Evolutionary conservation across 2,113 vertebrate species (phyloP).

Genomic region (Brachyistius frenatus): DNA sequence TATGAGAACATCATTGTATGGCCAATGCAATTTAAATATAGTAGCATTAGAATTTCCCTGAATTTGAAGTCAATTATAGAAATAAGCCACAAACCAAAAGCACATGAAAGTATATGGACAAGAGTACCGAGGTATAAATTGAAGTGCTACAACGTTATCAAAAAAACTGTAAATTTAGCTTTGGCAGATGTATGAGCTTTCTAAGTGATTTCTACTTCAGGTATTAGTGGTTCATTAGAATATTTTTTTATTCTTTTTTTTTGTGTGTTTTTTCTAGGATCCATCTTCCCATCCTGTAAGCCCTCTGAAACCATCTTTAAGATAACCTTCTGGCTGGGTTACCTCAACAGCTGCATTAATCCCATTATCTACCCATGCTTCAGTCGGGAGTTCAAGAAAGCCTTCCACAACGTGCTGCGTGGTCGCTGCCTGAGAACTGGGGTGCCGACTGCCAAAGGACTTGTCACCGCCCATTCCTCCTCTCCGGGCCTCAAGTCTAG

Average conservation of each 20-base stretch:
- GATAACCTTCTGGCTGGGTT: constrained; percentile 98
- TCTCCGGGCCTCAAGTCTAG: constrained; percentile 21
- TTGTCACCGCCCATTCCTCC: background rate
- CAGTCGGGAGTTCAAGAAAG: constrained; percentile 96
- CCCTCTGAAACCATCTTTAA: constrained; percentile 95
- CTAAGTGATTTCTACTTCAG: background rate
- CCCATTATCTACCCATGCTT: constrained; percentile 97
- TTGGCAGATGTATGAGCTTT: background rate
- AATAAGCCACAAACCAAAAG: background rate
- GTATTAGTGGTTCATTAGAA: no score
- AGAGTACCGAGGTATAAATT: background rate
- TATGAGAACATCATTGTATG: no score
- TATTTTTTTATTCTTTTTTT: background rate
- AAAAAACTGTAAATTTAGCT: background rate
- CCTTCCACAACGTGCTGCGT: constrained; percentile 91
- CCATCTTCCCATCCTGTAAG: constrained; percentile 92
- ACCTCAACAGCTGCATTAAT: constrained; percentile 99
- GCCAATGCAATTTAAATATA: no score
- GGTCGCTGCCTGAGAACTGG: constrained; percentile 86
- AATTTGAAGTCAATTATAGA: no score
- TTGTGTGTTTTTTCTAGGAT: constrained; percentile 83
- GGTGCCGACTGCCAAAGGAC: constrained; percentile 41
- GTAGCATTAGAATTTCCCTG: no score
- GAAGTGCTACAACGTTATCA: background rate
- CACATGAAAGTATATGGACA: background rate